Percentiles rank a stretch among this genome's conserved stretches.
Evolutionary conservation across 2,888 invertebrate genomes (phyloP).

Genomic region (Mongoloraphidia duomilia): DNA sequence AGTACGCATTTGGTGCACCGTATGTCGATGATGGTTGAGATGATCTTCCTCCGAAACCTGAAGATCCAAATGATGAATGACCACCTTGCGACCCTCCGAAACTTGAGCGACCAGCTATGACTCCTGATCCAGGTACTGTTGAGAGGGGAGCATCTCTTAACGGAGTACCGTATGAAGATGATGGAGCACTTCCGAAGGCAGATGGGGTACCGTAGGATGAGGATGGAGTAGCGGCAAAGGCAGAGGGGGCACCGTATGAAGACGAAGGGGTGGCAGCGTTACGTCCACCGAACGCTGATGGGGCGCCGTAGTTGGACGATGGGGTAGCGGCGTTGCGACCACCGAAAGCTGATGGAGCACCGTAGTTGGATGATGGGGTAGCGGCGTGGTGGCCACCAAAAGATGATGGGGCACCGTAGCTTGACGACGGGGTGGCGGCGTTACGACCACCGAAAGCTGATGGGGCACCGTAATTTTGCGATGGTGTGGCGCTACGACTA

Average conservation of each 20-base stretch:
- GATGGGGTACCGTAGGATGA: slow-evolving; percentile 25
- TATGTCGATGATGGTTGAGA: no score
- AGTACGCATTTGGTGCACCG: neutral
- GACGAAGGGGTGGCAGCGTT: slow-evolving; percentile 19
- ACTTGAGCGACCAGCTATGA: no score
- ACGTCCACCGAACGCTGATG: slow-evolving; percentile 31
- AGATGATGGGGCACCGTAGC: neutral
- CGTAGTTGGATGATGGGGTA: neutral
- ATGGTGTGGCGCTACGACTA: neutral
- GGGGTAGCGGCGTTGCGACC: slow-evolving; percentile 14
- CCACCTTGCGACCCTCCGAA: no score
- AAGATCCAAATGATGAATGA: no score
- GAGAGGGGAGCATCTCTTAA: no score
- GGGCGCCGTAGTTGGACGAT: slow-evolving; percentile 31
- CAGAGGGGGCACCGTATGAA: slow-evolving; percentile 22
- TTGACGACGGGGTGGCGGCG: neutral
- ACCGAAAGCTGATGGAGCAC: slow-evolving; percentile 10
- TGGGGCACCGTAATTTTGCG: neutral
- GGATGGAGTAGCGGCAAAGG: slow-evolving; percentile 12
- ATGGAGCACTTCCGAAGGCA: slow-evolving; percentile 3
- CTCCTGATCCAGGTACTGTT: no score
- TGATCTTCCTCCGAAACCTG: no score
- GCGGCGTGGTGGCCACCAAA: neutral
- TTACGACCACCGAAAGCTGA: neutral
- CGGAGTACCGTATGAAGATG: slow-evolving; percentile 10